Base-by-base conservation (phyloP, 2,797 vertebrate genomes). In the Poecile montanus region DNA sequence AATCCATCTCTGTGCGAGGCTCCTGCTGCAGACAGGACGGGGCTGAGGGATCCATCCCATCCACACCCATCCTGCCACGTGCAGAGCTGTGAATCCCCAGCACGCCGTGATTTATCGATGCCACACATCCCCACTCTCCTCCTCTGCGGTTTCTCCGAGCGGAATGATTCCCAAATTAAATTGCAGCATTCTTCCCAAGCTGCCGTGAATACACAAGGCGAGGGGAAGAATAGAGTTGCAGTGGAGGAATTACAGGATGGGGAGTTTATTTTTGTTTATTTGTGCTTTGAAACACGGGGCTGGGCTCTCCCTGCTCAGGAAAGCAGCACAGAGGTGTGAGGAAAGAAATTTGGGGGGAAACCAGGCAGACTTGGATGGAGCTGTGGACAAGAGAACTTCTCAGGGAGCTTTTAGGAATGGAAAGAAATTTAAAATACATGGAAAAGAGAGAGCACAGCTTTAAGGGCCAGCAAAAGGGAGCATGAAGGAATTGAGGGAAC, bases 151-250 rank as follows among this genome's bases (percentile, higher is more conserved):
- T 85, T 38, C 88, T 67, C 77, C 0, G 18, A 70, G 91, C 44
- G 5, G 60, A 91, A 91, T 23, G 74, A 85, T 85, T 95, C 93
- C 88, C 92, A 97, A 80, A 97, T 94, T 93, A 77, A 94, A 96
- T 94, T 85, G 86, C 21, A 0, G 85, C 76, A 15, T 80, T 93
- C 92, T 93, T 71, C 88, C 62, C 11, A 18, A n/a, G 84, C 80
- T 32, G 62, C 58, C 13, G 3, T 51, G 61, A 88, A 84, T 62
- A 11, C 75, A 75, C 60, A 17, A 83, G 29, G 58, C 34, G 1
- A 68, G 79, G 81, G 50, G 45, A 79, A 56, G 16, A 83, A n/a
- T 14, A 14, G 57, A 60, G 30, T 32, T 11, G 0, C 36, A 16
- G 42, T 3, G 19, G n/a, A 90, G 62, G 79, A 84, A 84, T 90